Conservation (phyloP, 1,140 invertebrate species). For the Antheraea mylitta region DNA sequence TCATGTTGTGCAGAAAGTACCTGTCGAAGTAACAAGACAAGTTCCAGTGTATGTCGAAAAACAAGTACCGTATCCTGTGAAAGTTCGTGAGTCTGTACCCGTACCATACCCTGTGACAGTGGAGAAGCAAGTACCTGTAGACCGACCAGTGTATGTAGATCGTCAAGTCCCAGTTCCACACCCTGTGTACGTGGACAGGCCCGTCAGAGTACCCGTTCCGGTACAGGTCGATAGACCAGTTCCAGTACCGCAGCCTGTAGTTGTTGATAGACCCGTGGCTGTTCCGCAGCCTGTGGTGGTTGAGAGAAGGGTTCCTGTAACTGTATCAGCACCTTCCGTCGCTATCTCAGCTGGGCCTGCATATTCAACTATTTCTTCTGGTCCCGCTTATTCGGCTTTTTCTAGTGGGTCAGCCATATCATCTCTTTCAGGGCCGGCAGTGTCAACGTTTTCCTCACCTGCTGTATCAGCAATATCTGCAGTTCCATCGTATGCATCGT, state of each 20-base stretch:
- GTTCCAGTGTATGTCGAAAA: conserved; percentile 79
- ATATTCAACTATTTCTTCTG: conserved; percentile 12
- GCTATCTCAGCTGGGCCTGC: conserved; percentile 16
- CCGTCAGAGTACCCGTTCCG: conserved; percentile 55
- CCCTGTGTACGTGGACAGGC: conserved; percentile 60
- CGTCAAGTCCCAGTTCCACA: conserved; percentile 64
- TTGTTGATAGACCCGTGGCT: conserved; percentile 59
- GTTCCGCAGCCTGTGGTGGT: conserved; percentile 59
- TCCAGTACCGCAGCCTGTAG: conserved; percentile 60
- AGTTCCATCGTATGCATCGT: conserved; percentile 7
- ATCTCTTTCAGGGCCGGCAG: not conserved
- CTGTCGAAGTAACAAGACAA: conserved; percentile 79
- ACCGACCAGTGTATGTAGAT: conserved; percentile 68
- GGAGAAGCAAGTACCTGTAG: conserved; percentile 64
- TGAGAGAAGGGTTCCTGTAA: conserved; percentile 35
- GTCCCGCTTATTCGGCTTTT: not conserved
- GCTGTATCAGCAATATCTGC: conserved; percentile 19
- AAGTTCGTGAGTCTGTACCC: conserved; percentile 60
- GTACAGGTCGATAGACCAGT: conserved; percentile 66
- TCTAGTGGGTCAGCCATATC: not conserved
- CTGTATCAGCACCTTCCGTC: conserved; percentile 5
- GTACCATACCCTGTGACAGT: conserved; percentile 67
- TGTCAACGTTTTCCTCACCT: not conserved
- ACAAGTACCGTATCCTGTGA: conserved; percentile 64
- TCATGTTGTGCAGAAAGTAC: conserved; percentile 61